Conservation (phyloP, 1,140 invertebrate species). For the Drosophila oshimai region DNA sequence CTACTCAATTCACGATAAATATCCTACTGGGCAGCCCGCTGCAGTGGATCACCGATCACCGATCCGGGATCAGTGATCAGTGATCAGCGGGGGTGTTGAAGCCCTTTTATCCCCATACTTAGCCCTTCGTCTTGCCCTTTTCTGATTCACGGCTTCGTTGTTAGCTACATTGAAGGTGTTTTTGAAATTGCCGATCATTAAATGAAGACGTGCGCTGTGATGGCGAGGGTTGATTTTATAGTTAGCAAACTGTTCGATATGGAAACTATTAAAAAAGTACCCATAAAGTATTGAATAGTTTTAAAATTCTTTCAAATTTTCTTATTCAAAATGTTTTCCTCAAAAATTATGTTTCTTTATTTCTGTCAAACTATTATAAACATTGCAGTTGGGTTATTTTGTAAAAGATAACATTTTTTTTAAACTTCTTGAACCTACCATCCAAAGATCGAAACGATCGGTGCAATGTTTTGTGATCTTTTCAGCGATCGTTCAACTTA, state of each 20-base stretch:
- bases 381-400: too few species aligned
- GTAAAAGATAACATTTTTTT: too few species aligned
- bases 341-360: too few species aligned
- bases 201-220: slow-evolving; percentile 29
- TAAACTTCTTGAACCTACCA: slow-evolving; percentile 6
- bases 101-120: slow-evolving; percentile 1
- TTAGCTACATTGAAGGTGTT: slow-evolving; percentile 69
- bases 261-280: too few species aligned
- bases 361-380: too few species aligned
- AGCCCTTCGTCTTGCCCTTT: neutral
- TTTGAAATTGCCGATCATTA: slow-evolving; percentile 80
- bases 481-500: slow-evolving; percentile 70
- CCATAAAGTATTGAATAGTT: too few species aligned
- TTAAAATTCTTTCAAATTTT: too few species aligned
- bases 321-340: too few species aligned
- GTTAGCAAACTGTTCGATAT: neutral
- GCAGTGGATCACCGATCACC: slow-evolving; percentile 21
- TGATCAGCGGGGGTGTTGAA: slow-evolving; percentile 53
- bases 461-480: slow-evolving; percentile 76
- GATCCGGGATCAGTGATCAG: neutral
- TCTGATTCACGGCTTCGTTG: slow-evolving; percentile 16
- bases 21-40: slow-evolving; percentile 51
- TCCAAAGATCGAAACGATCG: slow-evolving; percentile 64
- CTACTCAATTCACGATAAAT: slow-evolving; percentile 80
- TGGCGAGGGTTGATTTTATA: slow-evolving; percentile 35